Conservation (phyloP, 2,113 vertebrate species). For the Corythornis cristatus region DNA sequence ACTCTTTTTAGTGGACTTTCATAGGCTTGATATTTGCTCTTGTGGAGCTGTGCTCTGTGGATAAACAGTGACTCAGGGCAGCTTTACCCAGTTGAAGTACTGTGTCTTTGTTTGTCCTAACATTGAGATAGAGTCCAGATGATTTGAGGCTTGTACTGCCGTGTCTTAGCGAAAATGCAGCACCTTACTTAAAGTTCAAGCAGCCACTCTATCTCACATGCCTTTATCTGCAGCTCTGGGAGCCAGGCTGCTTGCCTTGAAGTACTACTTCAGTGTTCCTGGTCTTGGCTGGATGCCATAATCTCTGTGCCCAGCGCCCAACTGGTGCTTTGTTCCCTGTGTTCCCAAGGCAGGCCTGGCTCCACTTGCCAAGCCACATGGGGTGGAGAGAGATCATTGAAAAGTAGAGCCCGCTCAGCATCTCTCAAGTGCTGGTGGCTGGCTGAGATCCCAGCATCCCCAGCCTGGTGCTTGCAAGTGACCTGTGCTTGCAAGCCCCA, state of each 20-base stretch:
- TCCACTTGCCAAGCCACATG: background rate
- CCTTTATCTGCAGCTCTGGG: background rate
- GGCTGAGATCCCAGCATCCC: background rate
- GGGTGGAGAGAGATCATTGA: background rate
- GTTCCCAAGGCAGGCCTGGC: background rate
- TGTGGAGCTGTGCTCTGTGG: background rate
- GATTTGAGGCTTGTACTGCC: background rate
- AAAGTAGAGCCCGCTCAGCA: background rate
- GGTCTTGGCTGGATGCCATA: background rate
- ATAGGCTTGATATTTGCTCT: background rate
- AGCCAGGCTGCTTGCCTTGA: background rate
- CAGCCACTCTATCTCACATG: background rate
- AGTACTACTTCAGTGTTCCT: constrained; percentile 30
- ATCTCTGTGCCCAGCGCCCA: background rate
- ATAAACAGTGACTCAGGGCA: background rate
- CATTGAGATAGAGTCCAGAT: background rate
- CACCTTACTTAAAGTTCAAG: background rate
- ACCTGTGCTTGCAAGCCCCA: background rate
- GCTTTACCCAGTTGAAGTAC: background rate
- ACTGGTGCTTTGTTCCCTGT: background rate
- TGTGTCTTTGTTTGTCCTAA: background rate
- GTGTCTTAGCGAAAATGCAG: background rate
- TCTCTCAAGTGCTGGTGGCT: constrained; percentile 3
- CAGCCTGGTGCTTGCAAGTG: background rate
- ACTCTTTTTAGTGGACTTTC: background rate